A percentile compares a stretch with the other conserved stretches of the same genome.
These are phyloP conservation scores for Lepisosteus oculatus DNA, from an alignment of 2,113 vertebrate species.

Conservation along the genomic window DNA sequence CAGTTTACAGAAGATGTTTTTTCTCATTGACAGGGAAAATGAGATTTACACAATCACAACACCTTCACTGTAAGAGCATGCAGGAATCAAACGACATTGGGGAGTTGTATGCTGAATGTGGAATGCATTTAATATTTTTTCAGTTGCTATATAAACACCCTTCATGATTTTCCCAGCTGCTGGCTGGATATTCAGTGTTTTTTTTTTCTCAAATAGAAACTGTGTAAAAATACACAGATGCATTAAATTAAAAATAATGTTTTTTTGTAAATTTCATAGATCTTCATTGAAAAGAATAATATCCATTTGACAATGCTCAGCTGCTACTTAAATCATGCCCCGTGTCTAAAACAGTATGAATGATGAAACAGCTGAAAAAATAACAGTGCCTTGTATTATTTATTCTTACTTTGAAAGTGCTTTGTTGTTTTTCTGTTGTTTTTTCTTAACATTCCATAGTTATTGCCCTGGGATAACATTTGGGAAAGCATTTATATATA, in stretches of 20 bases:
- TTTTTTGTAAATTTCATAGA: slow-evolving; percentile 19
- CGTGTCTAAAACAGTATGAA: slow-evolving; percentile 12
- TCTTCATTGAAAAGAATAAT: slow-evolving; percentile 27
- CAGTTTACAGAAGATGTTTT: background rate
- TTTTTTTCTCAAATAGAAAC: background rate
- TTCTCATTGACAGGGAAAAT: background rate
- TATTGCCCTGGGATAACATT: slow-evolving; percentile 14
- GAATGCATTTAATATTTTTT: slow-evolving; percentile 10
- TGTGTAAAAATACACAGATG: slow-evolving; percentile 5
- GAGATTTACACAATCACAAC: slow-evolving; percentile 6
- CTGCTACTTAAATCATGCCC: slow-evolving; percentile 24
- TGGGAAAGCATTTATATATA: slow-evolving; percentile 12
- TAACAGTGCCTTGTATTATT: slow-evolving; percentile 18
- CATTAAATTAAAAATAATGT: slow-evolving; percentile 11
- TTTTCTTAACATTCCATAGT: slow-evolving; percentile 12
- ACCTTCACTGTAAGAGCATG: slow-evolving; percentile 1
- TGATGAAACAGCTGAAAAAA: slow-evolving; percentile 32
- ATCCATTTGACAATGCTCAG: slow-evolving; percentile 25
- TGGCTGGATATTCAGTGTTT: background rate
- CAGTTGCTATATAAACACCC: slow-evolving; percentile 8
- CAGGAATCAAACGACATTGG: background rate
- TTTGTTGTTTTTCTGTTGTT: slow-evolving; percentile 17
- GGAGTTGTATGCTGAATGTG: background rate
- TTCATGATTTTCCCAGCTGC: slow-evolving; percentile 18
- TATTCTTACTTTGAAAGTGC: slow-evolving; percentile 6